Percentiles rank a stretch among this genome's conserved stretches.
These are phyloP conservation scores for Cylloceria caligata DNA, from an alignment of 2,888 invertebrate species.

Conservation along the genomic window DNA sequence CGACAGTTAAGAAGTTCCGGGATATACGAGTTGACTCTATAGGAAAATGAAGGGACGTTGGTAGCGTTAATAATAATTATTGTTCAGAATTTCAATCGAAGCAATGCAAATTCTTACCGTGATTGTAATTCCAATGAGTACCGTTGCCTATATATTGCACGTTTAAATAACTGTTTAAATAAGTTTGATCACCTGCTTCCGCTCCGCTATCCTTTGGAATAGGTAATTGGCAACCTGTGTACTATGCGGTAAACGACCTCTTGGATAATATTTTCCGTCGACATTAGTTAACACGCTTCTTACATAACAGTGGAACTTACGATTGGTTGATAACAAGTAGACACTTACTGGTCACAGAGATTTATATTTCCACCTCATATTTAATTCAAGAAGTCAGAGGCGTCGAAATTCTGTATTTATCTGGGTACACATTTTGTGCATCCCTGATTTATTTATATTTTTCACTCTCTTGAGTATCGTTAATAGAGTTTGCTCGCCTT, in stretches of 20 bases:
- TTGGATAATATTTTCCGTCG: conserved; percentile 20
- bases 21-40: neutral
- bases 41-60: neutral
- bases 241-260: neutral
- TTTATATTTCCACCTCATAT: conserved; percentile 36
- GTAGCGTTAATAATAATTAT: neutral
- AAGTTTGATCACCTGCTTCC: conserved; percentile 3
- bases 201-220: conserved; percentile 36
- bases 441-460: conserved; percentile 27
- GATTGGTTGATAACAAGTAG: neutral
- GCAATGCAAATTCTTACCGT: conserved; percentile 3
- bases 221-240: conserved; percentile 57
- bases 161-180: conserved; percentile 1
- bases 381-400: conserved; percentile 48
- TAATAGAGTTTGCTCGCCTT: conserved; percentile 46
- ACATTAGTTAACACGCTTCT: conserved; percentile 35
- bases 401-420: conserved; percentile 37
- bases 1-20: conserved; percentile 18
- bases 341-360: conserved; percentile 4
- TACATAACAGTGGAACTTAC: neutral
- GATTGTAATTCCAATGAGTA: neutral
- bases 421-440: conserved; percentile 1
- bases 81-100: neutral
- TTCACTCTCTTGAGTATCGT: conserved; percentile 42
- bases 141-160: neutral